phyloP scores from a whole-genome alignment of 2,888 invertebrate genomes.

The Physocephala rufipes region DNA sequence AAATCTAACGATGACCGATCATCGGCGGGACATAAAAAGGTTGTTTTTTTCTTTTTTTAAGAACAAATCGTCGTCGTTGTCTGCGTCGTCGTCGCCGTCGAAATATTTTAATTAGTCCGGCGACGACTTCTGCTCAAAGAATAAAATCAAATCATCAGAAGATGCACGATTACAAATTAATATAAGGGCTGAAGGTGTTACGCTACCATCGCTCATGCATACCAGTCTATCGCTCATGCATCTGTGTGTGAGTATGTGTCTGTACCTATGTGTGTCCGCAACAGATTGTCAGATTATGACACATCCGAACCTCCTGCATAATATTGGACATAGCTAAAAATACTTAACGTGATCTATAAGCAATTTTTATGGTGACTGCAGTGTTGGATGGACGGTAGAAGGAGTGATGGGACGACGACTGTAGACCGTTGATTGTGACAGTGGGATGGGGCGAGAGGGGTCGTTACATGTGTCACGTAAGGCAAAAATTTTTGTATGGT shows the following conservation, averaged over 20 bases:
- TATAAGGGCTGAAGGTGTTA: background rate
- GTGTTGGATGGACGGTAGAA: too few relatives aligned
- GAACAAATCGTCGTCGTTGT: too few relatives aligned
- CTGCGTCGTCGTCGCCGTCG: background rate
- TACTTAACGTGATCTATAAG: background rate
- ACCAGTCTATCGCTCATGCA: background rate
- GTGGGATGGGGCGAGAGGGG: too few relatives aligned
- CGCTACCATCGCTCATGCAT: background rate
- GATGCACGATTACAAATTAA: background rate
- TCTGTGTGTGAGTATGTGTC: slow-evolving; percentile 6
- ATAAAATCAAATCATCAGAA: background rate
- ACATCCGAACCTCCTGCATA: slow-evolving; percentile 1
- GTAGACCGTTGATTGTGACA: too few relatives aligned
- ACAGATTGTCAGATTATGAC: slow-evolving; percentile 26
- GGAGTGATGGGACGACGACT: too few relatives aligned
- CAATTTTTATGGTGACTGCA: too few relatives aligned
- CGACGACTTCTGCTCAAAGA: background rate
- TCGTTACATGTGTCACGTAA: too few relatives aligned
- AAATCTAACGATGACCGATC: too few relatives aligned
- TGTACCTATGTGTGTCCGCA: slow-evolving; percentile 34
- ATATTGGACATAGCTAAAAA: slow-evolving; percentile 1
- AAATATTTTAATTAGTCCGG: background rate
- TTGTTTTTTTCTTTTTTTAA: too few relatives aligned
- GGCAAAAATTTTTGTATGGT: too few relatives aligned
- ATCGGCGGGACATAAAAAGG: too few relatives aligned